phyloP scores from a whole-genome alignment of 2,113 vertebrate genomes.

The Onychorhynchus coronatus region DNA sequence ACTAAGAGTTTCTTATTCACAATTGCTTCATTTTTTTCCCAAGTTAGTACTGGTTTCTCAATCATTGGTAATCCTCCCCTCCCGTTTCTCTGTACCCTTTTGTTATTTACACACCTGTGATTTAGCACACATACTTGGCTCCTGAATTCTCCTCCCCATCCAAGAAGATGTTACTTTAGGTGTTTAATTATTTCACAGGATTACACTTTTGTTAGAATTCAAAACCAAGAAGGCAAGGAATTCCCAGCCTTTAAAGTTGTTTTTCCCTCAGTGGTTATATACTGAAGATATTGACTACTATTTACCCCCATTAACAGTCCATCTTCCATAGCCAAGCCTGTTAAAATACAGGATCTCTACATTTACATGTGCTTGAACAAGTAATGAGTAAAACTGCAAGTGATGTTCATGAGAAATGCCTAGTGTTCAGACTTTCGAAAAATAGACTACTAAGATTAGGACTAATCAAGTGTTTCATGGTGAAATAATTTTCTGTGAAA shows the following conservation, averaged over 20 bases:
- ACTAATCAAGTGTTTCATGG: slow-evolving; percentile 8
- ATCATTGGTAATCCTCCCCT: background rate
- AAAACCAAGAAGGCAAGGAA: background rate
- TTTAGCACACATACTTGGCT: background rate
- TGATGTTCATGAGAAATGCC: background rate
- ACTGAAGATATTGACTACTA: background rate
- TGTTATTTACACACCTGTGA: background rate
- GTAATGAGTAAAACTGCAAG: background rate
- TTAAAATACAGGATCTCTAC: background rate
- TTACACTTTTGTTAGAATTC: background rate
- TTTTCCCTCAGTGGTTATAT: background rate
- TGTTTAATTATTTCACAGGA: background rate
- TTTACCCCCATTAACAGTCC: background rate
- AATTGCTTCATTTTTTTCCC: background rate
- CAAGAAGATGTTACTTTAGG: background rate
- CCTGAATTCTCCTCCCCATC: background rate
- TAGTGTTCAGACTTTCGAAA: background rate
- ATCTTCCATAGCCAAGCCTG: background rate
- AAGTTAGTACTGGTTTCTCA: background rate
- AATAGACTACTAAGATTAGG: background rate
- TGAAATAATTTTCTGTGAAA: slow-evolving; percentile 3
- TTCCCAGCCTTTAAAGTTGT: background rate
- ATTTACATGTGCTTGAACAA: background rate
- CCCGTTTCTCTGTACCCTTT: background rate
- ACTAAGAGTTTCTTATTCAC: background rate